Base-by-base conservation (phyloP, 2,797 vertebrate genomes). In the Hyperoplus immaculatus region DNA sequence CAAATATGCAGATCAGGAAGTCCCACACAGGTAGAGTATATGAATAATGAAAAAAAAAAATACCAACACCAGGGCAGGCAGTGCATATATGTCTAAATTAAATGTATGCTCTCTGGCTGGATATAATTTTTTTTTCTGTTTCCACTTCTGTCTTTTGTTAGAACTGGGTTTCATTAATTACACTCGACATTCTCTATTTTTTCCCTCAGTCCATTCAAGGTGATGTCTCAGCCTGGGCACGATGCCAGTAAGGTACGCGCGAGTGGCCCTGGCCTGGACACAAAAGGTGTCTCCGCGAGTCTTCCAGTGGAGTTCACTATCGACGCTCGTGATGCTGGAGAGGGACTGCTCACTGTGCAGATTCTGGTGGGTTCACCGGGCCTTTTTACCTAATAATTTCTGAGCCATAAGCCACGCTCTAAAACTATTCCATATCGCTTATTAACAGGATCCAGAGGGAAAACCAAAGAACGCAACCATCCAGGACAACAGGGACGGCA, bases 241-340 rank as follows among this genome's bases (percentile, higher is more conserved):
- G 98, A 99, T 0, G 98, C 98, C 92, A 99, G 98, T 84, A 99
- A 99, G 88, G 98, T 99, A 8, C 95, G 96, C 0, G 97, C 98
- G 72, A 99, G 97, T 0, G 98, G 98, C 5, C 98, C 98, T 0
- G 98, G 98, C 38, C 96, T 99, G 67, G 97, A 97, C 4, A 94
- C 95, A 1, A 93, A 96, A 0, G 98, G 98, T 62, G 97, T 99
- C 80, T 91, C 96, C 0, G 98, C 98, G 72, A 99, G 97, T 78
- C 87, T 99, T 18, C 98, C 98, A 0, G 97, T 99, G 4, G 98
- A 99, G 88, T 99, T 99, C 89, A 99, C 97, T 80, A 99, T 99
- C 0, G 98, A 99, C 0, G 97, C 98, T 1, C 96, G 97, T 0
- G 97, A 99, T 0, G 98, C 98, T 0, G 98, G 98, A 0, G 97